These are phyloP conservation scores for Gnatocerus cornutus DNA, from an alignment of 2,888 invertebrate genomes.

Conservation along the genomic window DNA sequence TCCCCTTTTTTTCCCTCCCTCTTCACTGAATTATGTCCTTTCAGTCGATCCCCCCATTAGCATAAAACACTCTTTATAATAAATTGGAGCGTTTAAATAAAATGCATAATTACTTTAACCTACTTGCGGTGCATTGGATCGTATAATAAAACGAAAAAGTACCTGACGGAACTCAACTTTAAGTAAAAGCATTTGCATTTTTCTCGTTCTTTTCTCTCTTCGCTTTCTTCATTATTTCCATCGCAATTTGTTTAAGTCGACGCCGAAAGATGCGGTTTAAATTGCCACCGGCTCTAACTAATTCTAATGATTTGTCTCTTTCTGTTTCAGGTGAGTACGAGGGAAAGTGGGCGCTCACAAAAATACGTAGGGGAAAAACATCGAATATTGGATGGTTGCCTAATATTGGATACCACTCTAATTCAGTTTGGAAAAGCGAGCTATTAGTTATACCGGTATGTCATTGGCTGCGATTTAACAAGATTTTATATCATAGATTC, in stretches of 20 bases:
- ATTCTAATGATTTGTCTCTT: slow-evolving; percentile 52
- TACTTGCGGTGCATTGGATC: slow-evolving; percentile 64
- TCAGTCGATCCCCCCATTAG: slow-evolving; percentile 62
- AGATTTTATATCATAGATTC: too few species aligned
- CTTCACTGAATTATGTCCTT: slow-evolving; percentile 63
- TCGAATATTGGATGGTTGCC: too few species aligned
- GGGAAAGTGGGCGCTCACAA: neutral
- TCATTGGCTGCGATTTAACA: too few species aligned
- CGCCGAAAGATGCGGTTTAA: slow-evolving; percentile 54
- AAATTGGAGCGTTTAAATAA: slow-evolving; percentile 67
- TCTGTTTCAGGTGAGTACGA: slow-evolving; percentile 58
- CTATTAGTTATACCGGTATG: too few species aligned
- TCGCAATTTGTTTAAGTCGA: slow-evolving; percentile 53
- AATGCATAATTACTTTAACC: slow-evolving; percentile 69
- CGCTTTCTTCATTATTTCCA: slow-evolving; percentile 52
- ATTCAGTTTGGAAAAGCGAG: too few species aligned
- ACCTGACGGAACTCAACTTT: slow-evolving; percentile 64
- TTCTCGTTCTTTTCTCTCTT: slow-evolving; percentile 52
- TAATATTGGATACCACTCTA: too few species aligned
- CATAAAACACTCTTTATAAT: slow-evolving; percentile 65
- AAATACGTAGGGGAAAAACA: neutral
- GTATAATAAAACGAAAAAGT: slow-evolving; percentile 65
- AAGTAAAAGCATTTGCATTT: slow-evolving; percentile 63
- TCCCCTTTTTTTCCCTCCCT: slow-evolving; percentile 49
- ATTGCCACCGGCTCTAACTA: slow-evolving; percentile 50